Conservation (phyloP, 2,888 invertebrate species). For the Plagodis pulveraria region DNA sequence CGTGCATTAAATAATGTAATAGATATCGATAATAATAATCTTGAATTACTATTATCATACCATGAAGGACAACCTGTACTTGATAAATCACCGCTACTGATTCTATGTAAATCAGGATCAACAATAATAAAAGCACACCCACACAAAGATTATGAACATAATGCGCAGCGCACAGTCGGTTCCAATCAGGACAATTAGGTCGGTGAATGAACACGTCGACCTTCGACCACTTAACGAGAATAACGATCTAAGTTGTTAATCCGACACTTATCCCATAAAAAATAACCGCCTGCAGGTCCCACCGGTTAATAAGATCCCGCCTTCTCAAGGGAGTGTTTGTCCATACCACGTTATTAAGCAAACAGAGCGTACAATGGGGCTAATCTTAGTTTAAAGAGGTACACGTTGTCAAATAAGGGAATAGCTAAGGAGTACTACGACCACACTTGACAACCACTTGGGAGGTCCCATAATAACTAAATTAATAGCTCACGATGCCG, state of each 20-base stretch:
- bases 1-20: conserved; percentile 1
- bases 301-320: conserved; percentile 46
- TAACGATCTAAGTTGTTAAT: conserved; percentile 50
- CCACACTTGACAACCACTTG: conserved; percentile 58
- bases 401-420: conserved; percentile 62
- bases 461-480: conserved; percentile 68
- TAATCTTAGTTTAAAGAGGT: conserved; percentile 59
- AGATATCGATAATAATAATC: conserved; percentile 2
- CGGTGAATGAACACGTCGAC: conserved; percentile 46
- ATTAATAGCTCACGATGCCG: conserved; percentile 65
- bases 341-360: conserved; percentile 34
- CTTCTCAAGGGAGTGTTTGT: conserved; percentile 50
- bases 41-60: not conserved
- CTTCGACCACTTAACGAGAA: conserved; percentile 44
- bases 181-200: conserved; percentile 48
- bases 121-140: conserved; percentile 25
- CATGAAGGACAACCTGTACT: conserved; percentile 17
- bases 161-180: conserved; percentile 35
- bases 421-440: conserved; percentile 46
- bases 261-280: conserved; percentile 57
- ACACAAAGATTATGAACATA: conserved; percentile 30
- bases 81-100: conserved; percentile 21
- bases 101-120: conserved; percentile 21
- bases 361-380: conserved; percentile 35
- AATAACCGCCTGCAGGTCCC: conserved; percentile 48